Base-by-base conservation (phyloP, 30 jellyfish, hydroid and myxozoan species). In the Pseudorhiza aurosa region DNA sequence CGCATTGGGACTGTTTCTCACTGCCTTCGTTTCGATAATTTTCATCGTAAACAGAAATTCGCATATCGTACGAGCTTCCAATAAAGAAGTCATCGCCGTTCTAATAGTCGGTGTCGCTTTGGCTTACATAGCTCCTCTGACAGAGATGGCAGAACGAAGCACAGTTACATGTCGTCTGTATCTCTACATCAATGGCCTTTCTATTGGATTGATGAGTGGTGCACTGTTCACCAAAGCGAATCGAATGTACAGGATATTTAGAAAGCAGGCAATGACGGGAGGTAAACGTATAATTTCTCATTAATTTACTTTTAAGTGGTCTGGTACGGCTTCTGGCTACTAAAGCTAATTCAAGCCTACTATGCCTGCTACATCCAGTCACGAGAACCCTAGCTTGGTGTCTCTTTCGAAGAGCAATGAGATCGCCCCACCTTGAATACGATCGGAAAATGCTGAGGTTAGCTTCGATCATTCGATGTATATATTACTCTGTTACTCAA, bases 61-160 rank as follows among this genome's bases (percentile, higher is more conserved):
- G 63, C 91, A 88, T 64, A 47, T 88, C 12, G 90, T 88, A 12
- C 83, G 91, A 4, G 97, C 97, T 26, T 79, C 97, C 22, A 82
- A 78, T 40, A 72, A 72, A 70, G 91, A 80, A 55, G 57, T 74
- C 57, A 78, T 88, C 8, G 70, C 53, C 28, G 39, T 72, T 32
- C 83, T 72, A 1, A 58, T 80, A 45, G 18, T 81, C 17, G 95
- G 95, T 5, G 58, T 68, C n/a, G 60, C 73, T 37, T 39, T 88
- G 7, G 85, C 91, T 18, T 88, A 29, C 27, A 27, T 77, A 2
- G 42, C 87, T 1, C 95, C 97, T 6, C 55, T 70, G 12, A 58
- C 68, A 2, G 83, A 60, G 2, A 65, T 64, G 14, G 72, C 22
- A 19, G 70, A 62, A 4, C 72, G 44, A n/a, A 79, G 49, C 39